phyloP scores from a whole-genome alignment of 2,888 invertebrate species.

The Eupithecia exiguata region DNA sequence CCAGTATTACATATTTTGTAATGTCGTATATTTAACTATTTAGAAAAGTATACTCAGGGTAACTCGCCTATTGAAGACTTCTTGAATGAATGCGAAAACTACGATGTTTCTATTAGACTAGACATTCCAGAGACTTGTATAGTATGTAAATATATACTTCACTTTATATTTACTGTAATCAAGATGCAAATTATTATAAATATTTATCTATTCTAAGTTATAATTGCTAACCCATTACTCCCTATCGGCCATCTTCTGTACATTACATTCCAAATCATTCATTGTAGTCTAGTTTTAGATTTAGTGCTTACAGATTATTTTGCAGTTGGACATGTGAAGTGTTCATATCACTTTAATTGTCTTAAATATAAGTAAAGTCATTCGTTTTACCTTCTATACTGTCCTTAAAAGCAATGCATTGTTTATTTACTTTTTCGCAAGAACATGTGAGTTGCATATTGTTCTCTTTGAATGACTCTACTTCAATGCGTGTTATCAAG shows the following conservation, averaged over 20 bases:
- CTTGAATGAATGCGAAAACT: neutral
- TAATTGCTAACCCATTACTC: neutral
- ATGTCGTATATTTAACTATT: neutral
- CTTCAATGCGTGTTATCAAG: constrained; percentile 40
- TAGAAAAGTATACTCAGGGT: constrained; percentile 11
- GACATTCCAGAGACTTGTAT: neutral
- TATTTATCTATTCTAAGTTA: neutral
- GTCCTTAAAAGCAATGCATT: neutral
- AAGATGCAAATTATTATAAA: neutral
- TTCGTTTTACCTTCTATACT: constrained; percentile 16
- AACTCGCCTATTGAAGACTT: neutral
- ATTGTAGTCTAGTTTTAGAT: constrained; percentile 19
- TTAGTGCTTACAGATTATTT: constrained; percentile 31
- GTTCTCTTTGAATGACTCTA: constrained; percentile 34
- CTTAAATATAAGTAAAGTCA: constrained; percentile 35
- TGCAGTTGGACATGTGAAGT: constrained; percentile 35
- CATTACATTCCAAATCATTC: constrained; percentile 19
- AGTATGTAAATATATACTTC: constrained; percentile 7
- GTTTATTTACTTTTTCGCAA: neutral
- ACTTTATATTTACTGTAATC: neutral
- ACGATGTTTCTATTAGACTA: neutral
- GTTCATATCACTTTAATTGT: constrained; percentile 33
- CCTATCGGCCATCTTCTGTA: neutral
- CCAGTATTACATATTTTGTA: neutral
- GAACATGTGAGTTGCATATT: neutral